Conservation (phyloP, 2,888 invertebrate genomes). For the Nebria salina region DNA sequence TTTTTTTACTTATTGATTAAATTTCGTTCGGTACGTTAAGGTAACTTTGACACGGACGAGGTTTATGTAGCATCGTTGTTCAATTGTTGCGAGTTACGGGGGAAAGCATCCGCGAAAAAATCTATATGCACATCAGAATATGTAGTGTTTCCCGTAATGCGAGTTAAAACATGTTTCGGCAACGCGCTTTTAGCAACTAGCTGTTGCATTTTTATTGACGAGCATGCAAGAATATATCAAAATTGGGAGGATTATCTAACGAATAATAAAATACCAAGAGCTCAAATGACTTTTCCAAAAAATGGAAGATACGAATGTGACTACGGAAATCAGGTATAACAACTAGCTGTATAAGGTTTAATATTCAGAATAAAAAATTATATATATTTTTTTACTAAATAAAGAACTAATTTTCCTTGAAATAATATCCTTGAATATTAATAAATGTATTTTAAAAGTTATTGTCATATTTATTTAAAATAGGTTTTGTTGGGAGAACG, state of each 20-base stretch:
- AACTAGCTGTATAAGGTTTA: no score
- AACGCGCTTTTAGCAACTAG: slow-evolving; percentile 20
- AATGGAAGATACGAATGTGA: slow-evolving; percentile 65
- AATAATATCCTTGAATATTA: no score
- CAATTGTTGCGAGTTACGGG: slow-evolving; percentile 50
- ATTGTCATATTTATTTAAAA: slow-evolving; percentile 52
- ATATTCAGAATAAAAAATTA: no score
- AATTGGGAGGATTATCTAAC: slow-evolving; percentile 66
- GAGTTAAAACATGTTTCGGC: slow-evolving; percentile 30
- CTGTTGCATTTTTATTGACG: slow-evolving; percentile 60
- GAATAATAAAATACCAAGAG: slow-evolving; percentile 66
- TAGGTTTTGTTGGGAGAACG: slow-evolving; percentile 57
- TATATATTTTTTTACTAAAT: no score
- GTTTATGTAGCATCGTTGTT: slow-evolving; percentile 50
- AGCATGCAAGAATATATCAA: slow-evolving; percentile 66
- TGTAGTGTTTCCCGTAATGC: slow-evolving; percentile 22
- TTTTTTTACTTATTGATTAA: no score
- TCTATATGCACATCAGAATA: not conserved
- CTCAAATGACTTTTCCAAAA: slow-evolving; percentile 67
- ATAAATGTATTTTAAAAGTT: no score
- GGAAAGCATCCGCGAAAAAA: not conserved
- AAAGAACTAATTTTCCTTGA: no score
- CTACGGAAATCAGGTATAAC: slow-evolving; percentile 38
- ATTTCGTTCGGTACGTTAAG: slow-evolving; percentile 7
- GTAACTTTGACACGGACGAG: slow-evolving; percentile 24